Evolutionary conservation across 2,888 invertebrate genomes (phyloP).

Genomic region (Fragum sueziense): DNA sequence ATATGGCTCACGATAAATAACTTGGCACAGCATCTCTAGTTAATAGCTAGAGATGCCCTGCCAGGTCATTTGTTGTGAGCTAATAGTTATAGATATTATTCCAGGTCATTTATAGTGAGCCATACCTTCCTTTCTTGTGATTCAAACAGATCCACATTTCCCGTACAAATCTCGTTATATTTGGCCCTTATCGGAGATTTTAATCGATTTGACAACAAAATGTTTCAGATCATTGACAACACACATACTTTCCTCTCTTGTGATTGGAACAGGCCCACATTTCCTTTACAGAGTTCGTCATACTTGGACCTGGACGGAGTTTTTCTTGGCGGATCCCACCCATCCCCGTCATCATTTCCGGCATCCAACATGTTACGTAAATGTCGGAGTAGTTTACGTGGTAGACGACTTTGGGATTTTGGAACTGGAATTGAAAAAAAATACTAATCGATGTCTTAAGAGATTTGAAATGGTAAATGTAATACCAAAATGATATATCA

Average conservation of each 20-base stretch:
- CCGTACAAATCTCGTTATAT: neutral
- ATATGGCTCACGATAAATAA: no score
- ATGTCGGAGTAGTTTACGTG: neutral
- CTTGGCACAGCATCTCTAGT: no score
- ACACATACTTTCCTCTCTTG: neutral
- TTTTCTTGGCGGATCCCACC: neutral
- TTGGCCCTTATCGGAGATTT: neutral
- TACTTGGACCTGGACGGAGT: neutral
- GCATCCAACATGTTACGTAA: neutral
- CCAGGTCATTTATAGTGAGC: no score
- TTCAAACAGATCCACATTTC: neutral
- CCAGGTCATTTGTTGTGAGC: no score
- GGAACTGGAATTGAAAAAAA: neutral
- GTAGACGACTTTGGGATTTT: neutral
- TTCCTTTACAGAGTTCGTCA: neutral
- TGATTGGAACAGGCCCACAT: neutral
- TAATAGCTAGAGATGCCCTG: no score
- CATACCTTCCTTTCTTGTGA: neutral
- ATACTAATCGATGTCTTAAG: no score
- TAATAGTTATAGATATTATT: no score
- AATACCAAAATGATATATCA: no score
- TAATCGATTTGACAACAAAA: neutral
- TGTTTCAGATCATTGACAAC: neutral
- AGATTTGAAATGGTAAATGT: no score
- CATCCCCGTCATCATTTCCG: neutral